phyloP scores from a whole-genome alignment of 1,140 invertebrate species.

The Listronotus oregonensis region DNA sequence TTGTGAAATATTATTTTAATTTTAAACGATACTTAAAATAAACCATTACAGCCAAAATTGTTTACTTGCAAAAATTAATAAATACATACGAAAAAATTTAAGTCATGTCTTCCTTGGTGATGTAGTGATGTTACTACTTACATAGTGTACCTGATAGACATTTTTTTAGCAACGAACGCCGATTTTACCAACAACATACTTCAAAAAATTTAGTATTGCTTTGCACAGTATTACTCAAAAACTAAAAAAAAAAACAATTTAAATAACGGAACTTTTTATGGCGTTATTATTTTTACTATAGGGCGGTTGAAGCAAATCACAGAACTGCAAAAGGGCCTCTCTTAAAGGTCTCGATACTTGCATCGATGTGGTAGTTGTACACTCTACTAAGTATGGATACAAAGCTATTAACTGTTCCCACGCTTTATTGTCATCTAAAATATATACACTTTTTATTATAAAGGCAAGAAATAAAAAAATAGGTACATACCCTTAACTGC shows the following conservation, averaged over 20 bases:
- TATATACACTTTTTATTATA: conserved; percentile 28
- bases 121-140: no score
- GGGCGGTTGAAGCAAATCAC: conserved; percentile 80
- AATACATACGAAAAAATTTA: no score
- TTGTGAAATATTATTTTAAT: no score
- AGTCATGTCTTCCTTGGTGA: no score
- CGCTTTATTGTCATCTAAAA: conserved; percentile 80
- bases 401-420: conserved; percentile 91
- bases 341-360: conserved; percentile 82
- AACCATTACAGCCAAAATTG: no score
- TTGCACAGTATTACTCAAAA: conserved; percentile 3
- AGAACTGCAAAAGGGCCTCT: conserved; percentile 87
- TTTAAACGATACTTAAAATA: no score
- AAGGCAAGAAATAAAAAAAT: conserved; percentile 20
- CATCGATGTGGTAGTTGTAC: conserved; percentile 76
- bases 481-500: conserved; percentile 73
- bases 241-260: conserved; percentile 16
- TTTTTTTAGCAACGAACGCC: not conserved
- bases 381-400: conserved; percentile 90
- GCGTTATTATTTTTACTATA: conserved; percentile 37
- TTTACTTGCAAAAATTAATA: no score
- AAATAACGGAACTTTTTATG: conserved; percentile 33
- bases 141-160: no score
- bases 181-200: conserved; percentile 11
- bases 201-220: conserved; percentile 7